These are phyloP conservation scores for Chinchilla lanigera DNA, from an alignment of 2,113 vertebrate genomes.

Conservation along the genomic window DNA sequence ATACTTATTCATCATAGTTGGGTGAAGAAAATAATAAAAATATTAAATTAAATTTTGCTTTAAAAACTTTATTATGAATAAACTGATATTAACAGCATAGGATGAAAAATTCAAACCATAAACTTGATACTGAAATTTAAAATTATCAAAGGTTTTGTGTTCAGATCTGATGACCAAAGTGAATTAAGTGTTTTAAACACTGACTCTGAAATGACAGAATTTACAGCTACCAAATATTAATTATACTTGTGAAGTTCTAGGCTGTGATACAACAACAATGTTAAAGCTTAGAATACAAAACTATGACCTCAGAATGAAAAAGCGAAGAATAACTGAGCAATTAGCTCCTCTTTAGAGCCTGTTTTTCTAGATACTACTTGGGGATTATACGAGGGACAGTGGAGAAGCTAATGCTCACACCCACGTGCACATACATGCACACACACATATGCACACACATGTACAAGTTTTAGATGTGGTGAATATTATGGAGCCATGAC, in stretches of 20 bases:
- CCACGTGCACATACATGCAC: not conserved
- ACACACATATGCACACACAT: not conserved
- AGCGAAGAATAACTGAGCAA: too few relatives aligned
- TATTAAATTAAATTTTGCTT: not conserved
- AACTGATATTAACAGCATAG: too few relatives aligned
- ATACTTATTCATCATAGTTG: not conserved
- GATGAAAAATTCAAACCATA: not conserved
- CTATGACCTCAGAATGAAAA: not conserved
- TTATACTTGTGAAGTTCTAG: not conserved
- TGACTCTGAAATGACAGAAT: not conserved
- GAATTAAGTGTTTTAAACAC: not conserved
- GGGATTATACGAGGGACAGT: not conserved
- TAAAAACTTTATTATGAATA: not conserved
- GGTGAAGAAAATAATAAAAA: too few relatives aligned
- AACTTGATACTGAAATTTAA: not conserved
- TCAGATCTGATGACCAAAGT: not conserved
- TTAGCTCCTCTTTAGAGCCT: too few relatives aligned
- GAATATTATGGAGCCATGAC: not conserved
- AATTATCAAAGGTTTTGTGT: not conserved
- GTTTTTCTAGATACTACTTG: too few relatives aligned
- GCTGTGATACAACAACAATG: not conserved
- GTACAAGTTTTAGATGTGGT: not conserved
- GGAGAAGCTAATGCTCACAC: too few relatives aligned
- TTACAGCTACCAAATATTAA: not conserved
- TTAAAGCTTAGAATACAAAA: not conserved